Conservation (phyloP, 2,797 vertebrate species). For the Enteromius mattozi region DNA sequence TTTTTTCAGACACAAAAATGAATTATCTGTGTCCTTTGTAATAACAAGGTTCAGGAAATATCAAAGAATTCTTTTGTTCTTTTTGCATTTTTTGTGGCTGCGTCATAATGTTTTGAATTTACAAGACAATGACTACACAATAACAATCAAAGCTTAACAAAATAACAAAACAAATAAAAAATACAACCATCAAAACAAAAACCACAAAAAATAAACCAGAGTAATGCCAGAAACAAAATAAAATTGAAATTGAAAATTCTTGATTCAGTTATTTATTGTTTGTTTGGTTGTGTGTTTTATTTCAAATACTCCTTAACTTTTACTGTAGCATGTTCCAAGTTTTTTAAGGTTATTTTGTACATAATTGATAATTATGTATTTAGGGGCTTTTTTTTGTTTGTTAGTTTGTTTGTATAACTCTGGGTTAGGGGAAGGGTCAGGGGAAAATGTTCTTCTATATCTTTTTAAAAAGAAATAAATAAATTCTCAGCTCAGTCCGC, state of each 20-base stretch:
- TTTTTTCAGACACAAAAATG: not conserved
- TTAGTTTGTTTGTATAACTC: not conserved
- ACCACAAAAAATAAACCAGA: no score
- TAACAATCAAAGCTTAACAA: not conserved
- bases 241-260: not conserved
- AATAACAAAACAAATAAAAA: not conserved
- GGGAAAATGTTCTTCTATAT: not conserved
- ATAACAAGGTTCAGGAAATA: not conserved
- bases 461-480: not conserved
- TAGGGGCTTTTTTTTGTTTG: not conserved
- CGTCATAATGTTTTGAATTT: not conserved
- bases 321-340: not conserved
- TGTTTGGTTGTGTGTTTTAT: not conserved
- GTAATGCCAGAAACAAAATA: not conserved
- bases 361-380: no score
- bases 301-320: not conserved
- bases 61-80: not conserved
- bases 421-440: not conserved
- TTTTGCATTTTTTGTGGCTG: not conserved
- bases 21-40: not conserved
- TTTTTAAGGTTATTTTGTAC: no score
- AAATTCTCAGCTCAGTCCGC: not conserved
- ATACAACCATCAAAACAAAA: not conserved
- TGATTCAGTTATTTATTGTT: not conserved
- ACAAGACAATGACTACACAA: not conserved